A percentile compares a stretch with the other conserved stretches of the same genome.
These are phyloP conservation scores for Atherix ibis DNA, from an alignment of 2,888 invertebrate genomes.

Conservation along the genomic window DNA sequence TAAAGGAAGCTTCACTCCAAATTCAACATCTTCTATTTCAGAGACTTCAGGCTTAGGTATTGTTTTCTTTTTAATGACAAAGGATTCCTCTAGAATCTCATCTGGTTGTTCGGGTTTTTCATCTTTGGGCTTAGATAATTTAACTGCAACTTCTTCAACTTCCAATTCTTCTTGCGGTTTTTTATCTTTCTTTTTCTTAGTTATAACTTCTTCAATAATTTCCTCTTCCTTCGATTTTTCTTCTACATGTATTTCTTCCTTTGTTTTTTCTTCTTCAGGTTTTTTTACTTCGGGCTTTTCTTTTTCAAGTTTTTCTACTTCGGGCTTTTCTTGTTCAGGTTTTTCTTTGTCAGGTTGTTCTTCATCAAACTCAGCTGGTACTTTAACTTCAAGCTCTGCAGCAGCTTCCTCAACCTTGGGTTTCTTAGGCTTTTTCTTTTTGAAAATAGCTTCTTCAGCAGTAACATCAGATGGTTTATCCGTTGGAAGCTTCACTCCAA, in stretches of 20 bases:
- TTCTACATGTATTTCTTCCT: background rate
- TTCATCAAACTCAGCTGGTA: no score
- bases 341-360: conserved; percentile 19
- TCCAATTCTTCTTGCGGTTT: background rate
- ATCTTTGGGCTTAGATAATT: conserved; percentile 10
- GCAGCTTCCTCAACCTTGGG: conserved; percentile 9
- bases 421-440: conserved; percentile 20
- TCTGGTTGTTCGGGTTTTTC: conserved; percentile 17
- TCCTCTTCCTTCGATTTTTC: background rate
- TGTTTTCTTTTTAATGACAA: conserved; percentile 12
- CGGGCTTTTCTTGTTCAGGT: conserved; percentile 16
- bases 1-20: conserved; percentile 14
- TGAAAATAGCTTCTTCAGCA: conserved; percentile 26
- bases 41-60: conserved; percentile 14
- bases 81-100: conserved; percentile 17
- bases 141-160: background rate
- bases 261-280: background rate
- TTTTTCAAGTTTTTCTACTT: conserved; percentile 19
- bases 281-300: background rate
- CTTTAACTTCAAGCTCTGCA: conserved; percentile 20
- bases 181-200: conserved; percentile 9
- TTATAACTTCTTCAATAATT: background rate
- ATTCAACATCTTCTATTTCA: conserved; percentile 18
- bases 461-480: conserved; percentile 12
- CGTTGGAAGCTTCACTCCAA: conserved; percentile 5